Base-by-base conservation (phyloP, 2,888 invertebrate species). In the Blastobasis adustella region DNA sequence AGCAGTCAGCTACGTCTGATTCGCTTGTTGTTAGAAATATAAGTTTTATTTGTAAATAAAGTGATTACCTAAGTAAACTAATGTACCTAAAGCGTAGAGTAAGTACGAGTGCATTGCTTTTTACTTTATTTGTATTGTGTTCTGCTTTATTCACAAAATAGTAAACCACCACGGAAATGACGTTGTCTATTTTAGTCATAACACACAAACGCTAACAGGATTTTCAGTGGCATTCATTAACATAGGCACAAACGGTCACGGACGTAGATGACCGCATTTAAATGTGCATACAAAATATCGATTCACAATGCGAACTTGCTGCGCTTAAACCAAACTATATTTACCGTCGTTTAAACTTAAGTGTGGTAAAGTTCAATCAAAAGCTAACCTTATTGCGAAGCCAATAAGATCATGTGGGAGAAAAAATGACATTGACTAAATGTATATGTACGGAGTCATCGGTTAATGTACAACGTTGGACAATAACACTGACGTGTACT, bases 251-350 rank as follows among this genome's bases (percentile, higher is more conserved):
- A 67, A 63, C 71, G 71, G 70, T 73, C 71, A 65, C 65, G 59
- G 70, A 71, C 80, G 72, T 73, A 80, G 75, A 81, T 83, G 84
- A 82, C 76, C 81, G 79, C 79, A 82, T 86, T 86, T 83, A 82
- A 85, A 85, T 84, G 83, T 83, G 82, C 85, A 83, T 83, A 80
- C 79, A 79, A 82, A 84, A 84, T 81, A 85, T 84, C 82, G 76
- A 82, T 78, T 23, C 23, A 23, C 23, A 23, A 23, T 23, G 23
- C 23, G 23, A 23, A 23, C 23, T 23, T 23, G 76, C 76, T 61
- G 65, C 70, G 82, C 79, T 40, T 83, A 83, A 77, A 73, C 74
- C 75, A 79, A 81, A 73, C 74, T 71, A 55, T 49, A 46, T 53
- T 56, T 63, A 55, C 61, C 50, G 38, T n/a, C 46, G 42, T 53